phyloP scores from a whole-genome alignment of 2,888 invertebrate species.

The Cactoblastis cactorum region DNA sequence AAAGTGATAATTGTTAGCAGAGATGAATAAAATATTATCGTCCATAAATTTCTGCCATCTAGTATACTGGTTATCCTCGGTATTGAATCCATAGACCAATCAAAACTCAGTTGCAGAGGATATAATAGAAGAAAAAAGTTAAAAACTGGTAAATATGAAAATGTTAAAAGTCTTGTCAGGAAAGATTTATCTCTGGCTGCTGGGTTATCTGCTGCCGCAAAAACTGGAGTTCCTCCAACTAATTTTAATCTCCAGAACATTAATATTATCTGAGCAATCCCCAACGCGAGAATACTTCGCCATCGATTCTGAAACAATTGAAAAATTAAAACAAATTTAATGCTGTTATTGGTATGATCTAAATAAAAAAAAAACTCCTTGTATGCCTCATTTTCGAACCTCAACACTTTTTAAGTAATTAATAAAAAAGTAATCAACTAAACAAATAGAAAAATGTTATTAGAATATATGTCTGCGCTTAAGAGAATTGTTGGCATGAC shows the following conservation, averaged over 20 bases:
- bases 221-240: slow-evolving; percentile 87
- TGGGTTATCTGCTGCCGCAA: slow-evolving; percentile 97
- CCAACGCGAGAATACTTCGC: slow-evolving; percentile 84
- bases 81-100: slow-evolving; percentile 99
- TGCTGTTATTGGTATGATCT: no score
- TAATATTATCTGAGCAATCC: slow-evolving; percentile 83
- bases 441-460: no score
- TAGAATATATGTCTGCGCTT: no score
- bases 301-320: slow-evolving; percentile 84
- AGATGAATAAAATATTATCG: slow-evolving; percentile 85
- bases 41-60: slow-evolving; percentile 89
- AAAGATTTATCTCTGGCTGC: slow-evolving; percentile 91
- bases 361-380: no score
- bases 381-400: no score
- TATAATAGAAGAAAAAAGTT: slow-evolving; percentile 93
- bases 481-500: no score
- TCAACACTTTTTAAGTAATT: no score
- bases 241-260: slow-evolving; percentile 88
- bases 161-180: slow-evolving; percentile 91
- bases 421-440: no score
- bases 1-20: slow-evolving; percentile 65
- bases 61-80: slow-evolving; percentile 88
- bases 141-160: slow-evolving; percentile 93
- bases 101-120: slow-evolving; percentile 94
- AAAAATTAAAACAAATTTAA: no score